Base-by-base conservation (phyloP, 2,797 vertebrate genomes). In the Scolopax rusticola region DNA sequence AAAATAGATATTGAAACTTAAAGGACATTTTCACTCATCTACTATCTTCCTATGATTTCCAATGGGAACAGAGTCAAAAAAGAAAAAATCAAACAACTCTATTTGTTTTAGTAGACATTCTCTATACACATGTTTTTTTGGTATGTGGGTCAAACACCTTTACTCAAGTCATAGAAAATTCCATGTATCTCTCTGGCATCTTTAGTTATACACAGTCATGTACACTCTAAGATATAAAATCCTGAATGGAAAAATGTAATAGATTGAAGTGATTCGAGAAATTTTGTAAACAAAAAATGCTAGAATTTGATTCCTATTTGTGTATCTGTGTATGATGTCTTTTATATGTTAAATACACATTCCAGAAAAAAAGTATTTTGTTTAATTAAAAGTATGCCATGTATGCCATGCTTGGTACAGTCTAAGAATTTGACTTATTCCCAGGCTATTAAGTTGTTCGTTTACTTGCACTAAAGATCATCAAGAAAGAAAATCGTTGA, bases 61-160 rank as follows among this genome's bases (percentile, higher is more conserved):
- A 45, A 30, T 36, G 9, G 38, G 30, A 64, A 27, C 4, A 59
- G 21, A 60, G 6, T 40, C 3, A 25, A 86, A 71, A 67, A 5
- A 82, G 11, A 15, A 60, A 69, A 59, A 8, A 0, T 0, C 2
- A 27, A 53, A 6, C 15, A 60, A 36, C 33, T 15, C 0, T 28
- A 6, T 38, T 48, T 47, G 3, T 70, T 79, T 89, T 40, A 36
- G 25, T 54, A 15, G 24, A 3, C 12, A 21, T 70, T 67, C 30
- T 67, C 10, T 47, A 3, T 67, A 45, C 16, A 6, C 41, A 40
- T 63, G 3, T 59, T 84, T 76, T 19, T 41, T 6, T 5, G 9
- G 18, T 65, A 6, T 47, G 4, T 51, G 12, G 2, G 16, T 65
- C 12, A 84, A 63, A 11, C 2, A 27, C 12, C 23, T 21, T 71